Base-by-base conservation (phyloP, 2,797 vertebrate species). In the Allobates femoralis region DNA sequence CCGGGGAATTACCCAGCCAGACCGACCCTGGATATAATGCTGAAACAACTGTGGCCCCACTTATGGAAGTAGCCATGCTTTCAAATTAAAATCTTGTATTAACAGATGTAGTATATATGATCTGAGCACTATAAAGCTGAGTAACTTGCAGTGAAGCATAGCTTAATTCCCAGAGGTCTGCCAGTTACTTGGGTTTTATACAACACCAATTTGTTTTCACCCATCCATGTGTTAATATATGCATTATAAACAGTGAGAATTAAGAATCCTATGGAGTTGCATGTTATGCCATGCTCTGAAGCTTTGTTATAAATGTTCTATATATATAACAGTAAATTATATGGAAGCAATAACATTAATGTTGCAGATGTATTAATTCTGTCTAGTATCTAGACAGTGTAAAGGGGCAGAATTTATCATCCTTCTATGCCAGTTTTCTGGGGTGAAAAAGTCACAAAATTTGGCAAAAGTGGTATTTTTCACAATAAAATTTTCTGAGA, bases 211-310 rank as follows among this genome's bases (percentile, higher is more conserved):
- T 41, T 69, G 50, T 23, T 67, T 64, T 56, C 62, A 37, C 46
- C 26, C 23, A 56, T 69, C 2, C 8, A 79, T 26, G 75, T 32
- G 41, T n/a, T 83, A 87, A 83, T 83, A 32, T 41, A 83, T 79
- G 62, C 64, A 55, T 53, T 46, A 76, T 30, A 46, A 32, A n/a
- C 51, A 69, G 60, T 76, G 60, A 62, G 62, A 51, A 62, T 28
- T 83, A 41, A 28, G 30, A 58, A 60, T 58, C 71, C 58, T 30
- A 75, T 51, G 34, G 67, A 34, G 32, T 41, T n/a, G 41, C 37
- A 46, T 79, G 58, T 64, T 79, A 46, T 56, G 26, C 41, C 23
- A 62, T 19, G 34, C 26, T 62, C 23, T 18, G 37, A 4, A 19
- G 12, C 37, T 26, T n/a, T 15, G 16, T 37, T 50, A 41, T 23